Base-by-base conservation (phyloP, 2,113 vertebrate species). In the Hydrolagus affinis region DNA sequence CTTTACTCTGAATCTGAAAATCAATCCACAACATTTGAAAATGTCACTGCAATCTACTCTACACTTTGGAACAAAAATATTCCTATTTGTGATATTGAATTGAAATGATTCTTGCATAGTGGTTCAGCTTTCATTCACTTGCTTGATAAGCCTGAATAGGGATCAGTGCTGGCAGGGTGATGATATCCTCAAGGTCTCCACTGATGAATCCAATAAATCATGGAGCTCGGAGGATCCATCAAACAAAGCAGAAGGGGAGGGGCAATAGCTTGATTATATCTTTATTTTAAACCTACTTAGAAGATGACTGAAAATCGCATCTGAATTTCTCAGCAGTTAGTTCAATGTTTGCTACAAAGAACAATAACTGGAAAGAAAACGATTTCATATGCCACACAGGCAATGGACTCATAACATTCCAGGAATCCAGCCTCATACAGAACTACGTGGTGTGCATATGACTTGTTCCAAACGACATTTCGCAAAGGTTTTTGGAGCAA, bases 171-270 rank as follows among this genome's bases (percentile, higher is more conserved):
- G n/a, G n/a, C n/a, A 62, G 60, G 25, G 66, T 57, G 23, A 62
- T 83, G 25, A 83, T 83, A 83, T 83, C 60, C 25, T 66, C 23
- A 83, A 80, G 76, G 57, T 68, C 15, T 10, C 78, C 12, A 83
- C 32, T 83, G 60, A 83, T 83, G 60, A 83, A 66, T 21, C 60
- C 25, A 83, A 83, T 66, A 83, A 83, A 83, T 83, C 78, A 83
- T 64, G 19, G 60, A 32, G 21, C 2, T 66, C 25, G 30, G 66
- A 10, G 25, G 11, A 32, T 1, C 15, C 21, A 62, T 32, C 78
- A 68, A 28, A 60, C 25, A 56, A 83, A 83, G 78, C 28, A 17
- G n/a, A 0, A 60, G 6, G 60, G 6, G 44, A 19, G 15, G 32
- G 28, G 19, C 62, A 83, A 66, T 83, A 83, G 66, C 62, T 32